Conservation (phyloP, 1,140 invertebrate genomes). For the Calliopsis andreniformis region DNA sequence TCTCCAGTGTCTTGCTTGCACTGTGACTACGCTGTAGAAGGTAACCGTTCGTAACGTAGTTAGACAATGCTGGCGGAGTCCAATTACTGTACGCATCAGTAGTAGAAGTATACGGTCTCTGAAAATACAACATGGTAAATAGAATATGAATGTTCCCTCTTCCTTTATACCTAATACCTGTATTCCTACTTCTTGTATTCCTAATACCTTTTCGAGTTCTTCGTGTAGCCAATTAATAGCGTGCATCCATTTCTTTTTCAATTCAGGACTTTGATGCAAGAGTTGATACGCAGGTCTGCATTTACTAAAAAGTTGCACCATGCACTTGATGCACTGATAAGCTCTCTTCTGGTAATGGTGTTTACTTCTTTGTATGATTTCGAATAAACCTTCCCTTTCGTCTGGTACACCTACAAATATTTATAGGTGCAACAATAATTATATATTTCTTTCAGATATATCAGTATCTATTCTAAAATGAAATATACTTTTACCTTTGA, state of each 20-base stretch:
- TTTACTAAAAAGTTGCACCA: constrained; percentile 94
- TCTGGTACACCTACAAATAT: constrained; percentile 88
- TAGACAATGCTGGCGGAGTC: constrained; percentile 96
- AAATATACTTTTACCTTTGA: constrained; percentile 86
- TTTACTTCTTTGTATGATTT: constrained; percentile 95
- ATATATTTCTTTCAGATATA: not conserved
- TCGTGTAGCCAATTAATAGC: constrained; percentile 97
- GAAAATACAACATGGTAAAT: constrained; percentile 52
- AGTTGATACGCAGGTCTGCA: constrained; percentile 89
- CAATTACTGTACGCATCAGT: constrained; percentile 94
- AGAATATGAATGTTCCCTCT: not conserved
- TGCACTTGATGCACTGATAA: constrained; percentile 98
- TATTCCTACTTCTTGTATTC: no score
- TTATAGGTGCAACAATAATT: constrained; percentile 13
- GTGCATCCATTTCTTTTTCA: constrained; percentile 92
- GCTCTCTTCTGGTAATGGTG: constrained; percentile 97
- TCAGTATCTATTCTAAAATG: not conserved
- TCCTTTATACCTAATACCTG: no score
- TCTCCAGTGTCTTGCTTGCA: constrained; percentile 93
- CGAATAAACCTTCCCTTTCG: constrained; percentile 95
- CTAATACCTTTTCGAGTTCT: constrained; percentile 92
- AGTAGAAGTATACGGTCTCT: constrained; percentile 83
- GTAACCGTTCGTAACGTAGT: constrained; percentile 97
- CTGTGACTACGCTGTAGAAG: constrained; percentile 96
- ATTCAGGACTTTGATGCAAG: constrained; percentile 88